Evolutionary conservation across 1,140 invertebrate genomes (phyloP).

Genomic region (Grapholita molesta): DNA sequence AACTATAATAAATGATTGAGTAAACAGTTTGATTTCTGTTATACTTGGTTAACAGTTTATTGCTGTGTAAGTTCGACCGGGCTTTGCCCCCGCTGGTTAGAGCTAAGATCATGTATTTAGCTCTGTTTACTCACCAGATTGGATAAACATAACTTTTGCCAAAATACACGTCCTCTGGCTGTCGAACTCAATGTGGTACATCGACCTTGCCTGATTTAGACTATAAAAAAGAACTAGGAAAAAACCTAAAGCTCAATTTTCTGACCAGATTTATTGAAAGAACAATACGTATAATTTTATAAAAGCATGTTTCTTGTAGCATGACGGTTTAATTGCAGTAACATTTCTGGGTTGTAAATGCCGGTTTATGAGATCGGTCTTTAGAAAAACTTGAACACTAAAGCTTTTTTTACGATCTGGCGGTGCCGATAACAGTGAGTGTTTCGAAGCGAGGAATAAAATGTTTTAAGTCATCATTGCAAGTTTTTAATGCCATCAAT

Average conservation of each 20-base stretch:
- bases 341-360: not conserved
- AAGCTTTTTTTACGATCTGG: constrained; percentile 1
- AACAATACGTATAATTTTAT: not conserved
- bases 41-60: not conserved
- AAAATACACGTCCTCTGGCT: constrained; percentile 38
- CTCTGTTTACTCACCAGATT: constrained; percentile 19
- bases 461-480: not conserved
- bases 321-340: constrained; percentile 5
- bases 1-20: not conserved
- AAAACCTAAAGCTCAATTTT: too few relatives aligned
- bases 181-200: constrained; percentile 43
- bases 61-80: not conserved
- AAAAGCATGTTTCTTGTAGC: not conserved
- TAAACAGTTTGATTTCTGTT: not conserved
- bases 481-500: constrained; percentile 4
- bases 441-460: not conserved
- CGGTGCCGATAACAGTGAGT: not conserved
- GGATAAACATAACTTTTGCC: constrained; percentile 27
- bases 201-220: constrained; percentile 39
- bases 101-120: not conserved
- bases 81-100: not conserved
- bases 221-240: not conserved
- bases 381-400: not conserved
- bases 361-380: not conserved
- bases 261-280: too few relatives aligned